Evolutionary conservation across 2,113 vertebrate species (phyloP), one percentile per base, ranked within the genome.

Genomic region (Vimba vimba): DNA sequence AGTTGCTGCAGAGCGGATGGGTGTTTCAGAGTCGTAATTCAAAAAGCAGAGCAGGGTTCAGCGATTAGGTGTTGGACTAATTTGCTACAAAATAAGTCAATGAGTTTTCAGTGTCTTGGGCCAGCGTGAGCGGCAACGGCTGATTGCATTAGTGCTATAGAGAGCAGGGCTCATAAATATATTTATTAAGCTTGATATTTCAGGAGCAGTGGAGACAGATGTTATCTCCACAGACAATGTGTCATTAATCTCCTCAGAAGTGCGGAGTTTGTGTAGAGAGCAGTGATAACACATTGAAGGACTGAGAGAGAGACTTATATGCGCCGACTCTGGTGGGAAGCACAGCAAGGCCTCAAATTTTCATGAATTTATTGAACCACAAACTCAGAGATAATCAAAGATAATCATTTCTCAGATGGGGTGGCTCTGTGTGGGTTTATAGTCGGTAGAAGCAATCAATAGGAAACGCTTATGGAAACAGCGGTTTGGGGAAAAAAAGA

Each of bases 181-280:
- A 97, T 97, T 96, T 97, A 97, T 97, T 96, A 96, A 95, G 95
- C 95, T 94, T 96, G 95, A 96, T 96, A 95, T 96, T 95, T 95
- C 96, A 95, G 94, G 92, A 94, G 92, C 95, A 93, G 89, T 90
- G 92, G 93, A 93, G 91, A 93, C 89, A 93, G 94, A 95, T 92
- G 90, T 91, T 91, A 90, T 92, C 92, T 90, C 91, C 88, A 85
- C 83, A 89, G 90, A 91, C 91, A 91, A 92, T 89, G 88, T 91
- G 91, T 90, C 88, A 92, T 92, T 92, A 92, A 92, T 92, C 91
- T 91, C 89, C 89, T 91, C 89, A 89, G 89, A 90, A 90, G 81
- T 91, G 86, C 85, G 47, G 85, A 90, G 87, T 90, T 91, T 89
- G 86, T 89, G 88, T 84, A 88, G 88, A 90, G 87, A 89, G 88